Conservation (phyloP, 2,113 vertebrate genomes). For the Procavia capensis region DNA sequence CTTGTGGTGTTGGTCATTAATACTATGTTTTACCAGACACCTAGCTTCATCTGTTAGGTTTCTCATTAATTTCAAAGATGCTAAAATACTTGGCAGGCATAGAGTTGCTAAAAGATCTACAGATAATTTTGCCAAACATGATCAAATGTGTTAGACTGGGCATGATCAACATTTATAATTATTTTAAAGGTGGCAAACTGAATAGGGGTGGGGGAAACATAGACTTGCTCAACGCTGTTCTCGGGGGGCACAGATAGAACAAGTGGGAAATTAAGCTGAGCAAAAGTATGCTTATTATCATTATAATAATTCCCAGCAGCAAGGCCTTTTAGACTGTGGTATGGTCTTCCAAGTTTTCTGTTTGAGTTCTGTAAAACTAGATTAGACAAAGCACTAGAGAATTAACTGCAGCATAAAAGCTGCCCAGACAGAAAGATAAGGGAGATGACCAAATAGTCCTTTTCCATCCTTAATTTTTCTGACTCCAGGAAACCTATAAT, state of each 20-base stretch:
- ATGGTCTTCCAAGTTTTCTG: constrained; percentile 63
- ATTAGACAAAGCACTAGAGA: constrained; percentile 58
- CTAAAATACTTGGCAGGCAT: constrained; percentile 3
- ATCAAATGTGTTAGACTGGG: constrained; percentile 27
- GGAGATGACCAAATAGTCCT: not conserved
- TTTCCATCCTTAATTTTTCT: constrained; percentile 48
- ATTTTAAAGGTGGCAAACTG: not conserved
- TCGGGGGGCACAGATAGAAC: constrained; percentile 32
- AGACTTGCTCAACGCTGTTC: not conserved
- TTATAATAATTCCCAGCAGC: constrained; percentile 65
- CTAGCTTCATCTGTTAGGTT: constrained; percentile 16
- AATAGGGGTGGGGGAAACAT: not conserved
- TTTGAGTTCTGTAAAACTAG: constrained; percentile 60
- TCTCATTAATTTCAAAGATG: constrained; percentile 63
- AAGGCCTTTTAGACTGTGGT: constrained; percentile 51
- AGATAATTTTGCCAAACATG: constrained; percentile 50
- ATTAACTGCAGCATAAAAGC: constrained; percentile 59
- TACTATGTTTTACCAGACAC: constrained; percentile 42
- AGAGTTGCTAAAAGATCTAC: constrained; percentile 38
- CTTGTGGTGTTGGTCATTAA: constrained; percentile 8
- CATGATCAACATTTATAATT: constrained; percentile 4
- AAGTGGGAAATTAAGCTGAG: constrained; percentile 58
- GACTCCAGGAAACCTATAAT: constrained; percentile 34
- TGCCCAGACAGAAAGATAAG: not conserved
- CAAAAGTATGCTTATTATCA: constrained; percentile 51